Evolutionary conservation across 2,113 vertebrate genomes (phyloP), one percentile per base, ranked within the genome.

Genomic region (Microcebus tavaratra): DNA sequence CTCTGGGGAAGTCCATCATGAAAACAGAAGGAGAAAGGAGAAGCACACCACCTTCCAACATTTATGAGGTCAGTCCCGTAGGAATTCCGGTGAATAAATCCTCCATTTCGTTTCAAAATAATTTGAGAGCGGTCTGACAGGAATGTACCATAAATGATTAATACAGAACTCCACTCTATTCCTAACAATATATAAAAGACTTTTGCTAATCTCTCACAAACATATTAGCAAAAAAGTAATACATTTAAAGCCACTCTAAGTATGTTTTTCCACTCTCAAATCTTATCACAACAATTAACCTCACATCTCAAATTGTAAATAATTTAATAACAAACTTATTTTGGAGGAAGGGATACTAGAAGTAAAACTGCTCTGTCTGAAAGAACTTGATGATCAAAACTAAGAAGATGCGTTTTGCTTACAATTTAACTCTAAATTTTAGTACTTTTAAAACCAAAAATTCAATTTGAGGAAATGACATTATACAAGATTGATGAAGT

Each of bases 31-130:
- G 17, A 57, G 25, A 29, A n/a, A 18, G 14, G 23, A 70, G 61
- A 53, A 75, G 39, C 36, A 91, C 31, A 84, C 12, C 27, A 63
- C 23, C 29, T 91, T 21, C 48, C 88, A 96, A 42, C 15, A 63
- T 34, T 96, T 48, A 50, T 39, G 36, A 68, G 34, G 31, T n/a
- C 42, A 23, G 0, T 55, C 29, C 39, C 59, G 61, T 2, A 80
- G 67, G 31, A 86, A 92, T 29, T 68, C 42, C 78, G 13, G 45
- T 72, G 36, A 89, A 65, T 86, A 81, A 95, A 82, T 85, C 50
- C 25, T 94, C 75, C 45, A 73, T 75, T 95, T 95, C 42, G 86
- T 93, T 95, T 96, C 36, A 95, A 85, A 91, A 68, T 95, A 94
- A 84, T 42, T 72, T 94, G 42, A 92, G 65, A 95, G 55, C 14